Conservation (phyloP, 2,113 vertebrate species). For the Cepphus grylle region DNA sequence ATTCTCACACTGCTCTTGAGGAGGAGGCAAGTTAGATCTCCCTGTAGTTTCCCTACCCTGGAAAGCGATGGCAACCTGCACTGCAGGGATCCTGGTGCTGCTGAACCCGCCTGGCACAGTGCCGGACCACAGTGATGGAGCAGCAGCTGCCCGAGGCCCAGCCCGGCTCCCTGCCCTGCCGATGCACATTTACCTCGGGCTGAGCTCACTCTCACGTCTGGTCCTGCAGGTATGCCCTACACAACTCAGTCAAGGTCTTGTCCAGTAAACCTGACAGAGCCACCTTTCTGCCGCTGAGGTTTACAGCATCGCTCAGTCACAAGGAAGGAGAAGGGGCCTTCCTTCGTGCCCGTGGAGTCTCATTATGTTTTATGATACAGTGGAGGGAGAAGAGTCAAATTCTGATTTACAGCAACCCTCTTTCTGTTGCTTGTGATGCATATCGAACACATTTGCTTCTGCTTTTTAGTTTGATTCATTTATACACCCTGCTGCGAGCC, state of each 20-base stretch:
- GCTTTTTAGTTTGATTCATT: not conserved
- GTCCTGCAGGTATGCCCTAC: not conserved
- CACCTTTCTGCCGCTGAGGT: not conserved
- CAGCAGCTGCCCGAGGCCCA: not conserved
- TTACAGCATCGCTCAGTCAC: not conserved
- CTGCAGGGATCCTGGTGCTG: not conserved
- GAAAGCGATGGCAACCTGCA: not conserved
- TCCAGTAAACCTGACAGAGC: not conserved
- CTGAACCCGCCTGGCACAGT: rapidly evolving
- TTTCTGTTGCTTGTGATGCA: not conserved
- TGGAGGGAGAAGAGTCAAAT: not conserved
- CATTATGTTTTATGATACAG: not conserved
- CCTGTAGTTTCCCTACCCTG: not conserved
- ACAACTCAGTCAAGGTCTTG: not conserved
- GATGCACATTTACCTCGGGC: not conserved
- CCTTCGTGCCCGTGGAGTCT: not conserved
- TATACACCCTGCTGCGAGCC: not conserved
- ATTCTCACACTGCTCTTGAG: not conserved
- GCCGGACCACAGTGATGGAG: rapidly evolving
- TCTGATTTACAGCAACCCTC: not conserved
- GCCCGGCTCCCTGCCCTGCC: rapidly evolving
- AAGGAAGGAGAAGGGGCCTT: not conserved
- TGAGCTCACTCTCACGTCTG: not conserved
- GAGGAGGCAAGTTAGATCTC: not conserved
- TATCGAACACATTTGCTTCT: not conserved